phyloP scores from a whole-genome alignment of 2,888 invertebrate genomes.

The Aphidoletes aphidimyza region DNA sequence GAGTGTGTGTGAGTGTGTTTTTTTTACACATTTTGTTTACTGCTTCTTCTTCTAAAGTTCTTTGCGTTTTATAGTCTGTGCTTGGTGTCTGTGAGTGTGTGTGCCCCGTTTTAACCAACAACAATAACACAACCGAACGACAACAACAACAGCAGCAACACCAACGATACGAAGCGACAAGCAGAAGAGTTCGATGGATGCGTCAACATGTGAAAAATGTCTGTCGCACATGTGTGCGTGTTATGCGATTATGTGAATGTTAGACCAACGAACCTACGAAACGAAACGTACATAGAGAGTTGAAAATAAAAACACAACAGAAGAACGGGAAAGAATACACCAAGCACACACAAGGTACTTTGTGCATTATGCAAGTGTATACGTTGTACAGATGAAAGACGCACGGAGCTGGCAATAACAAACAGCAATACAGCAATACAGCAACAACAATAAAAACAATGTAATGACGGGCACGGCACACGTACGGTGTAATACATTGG shows the following conservation, averaged over 20 bases:
- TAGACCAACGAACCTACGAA: slow-evolving; percentile 22
- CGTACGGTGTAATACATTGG: slow-evolving; percentile 35
- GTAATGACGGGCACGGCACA: slow-evolving; percentile 30
- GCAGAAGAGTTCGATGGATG: slow-evolving; percentile 51
- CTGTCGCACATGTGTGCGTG: slow-evolving; percentile 27
- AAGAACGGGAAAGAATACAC: slow-evolving; percentile 22
- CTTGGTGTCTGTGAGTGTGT: not conserved
- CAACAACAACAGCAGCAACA: no score
- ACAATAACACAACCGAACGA: no score
- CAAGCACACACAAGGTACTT: slow-evolving; percentile 37
- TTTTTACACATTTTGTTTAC: not conserved
- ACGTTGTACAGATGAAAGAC: not conserved
- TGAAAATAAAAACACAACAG: not conserved
- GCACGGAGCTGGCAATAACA: not conserved
- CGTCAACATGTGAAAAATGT: slow-evolving; percentile 44
- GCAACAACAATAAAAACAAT: not conserved
- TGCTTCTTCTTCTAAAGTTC: not conserved
- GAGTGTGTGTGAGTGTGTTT: not conserved
- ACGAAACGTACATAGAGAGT: not conserved
- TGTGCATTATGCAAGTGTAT: slow-evolving; percentile 52
- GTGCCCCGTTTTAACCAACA: slow-evolving; percentile 39
- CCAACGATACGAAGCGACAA: not conserved
- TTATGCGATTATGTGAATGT: not conserved
- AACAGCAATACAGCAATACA: not conserved
- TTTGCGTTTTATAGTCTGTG: slow-evolving; percentile 19